Conservation (phyloP, 2,113 vertebrate species). For the Pontoporia blainvillei region DNA sequence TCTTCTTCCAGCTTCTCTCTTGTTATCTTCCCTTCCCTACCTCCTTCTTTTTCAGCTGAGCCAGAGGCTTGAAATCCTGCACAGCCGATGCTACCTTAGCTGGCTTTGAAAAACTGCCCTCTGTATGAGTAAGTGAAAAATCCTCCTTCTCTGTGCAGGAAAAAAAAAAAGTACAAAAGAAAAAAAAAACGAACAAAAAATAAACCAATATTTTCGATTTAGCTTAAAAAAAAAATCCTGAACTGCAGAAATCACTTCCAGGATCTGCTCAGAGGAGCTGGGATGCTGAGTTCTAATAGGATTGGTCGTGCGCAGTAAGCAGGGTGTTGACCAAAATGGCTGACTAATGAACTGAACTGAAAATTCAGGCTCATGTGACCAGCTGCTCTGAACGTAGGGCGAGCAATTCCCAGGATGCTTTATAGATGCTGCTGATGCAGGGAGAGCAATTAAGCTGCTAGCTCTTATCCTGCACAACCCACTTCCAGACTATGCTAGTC, state of each 20-base stretch:
- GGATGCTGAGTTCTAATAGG: slow-evolving; percentile 79
- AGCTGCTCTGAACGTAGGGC: slow-evolving; percentile 83
- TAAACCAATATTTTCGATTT: slow-evolving; percentile 44
- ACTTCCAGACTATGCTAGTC: slow-evolving; percentile 71
- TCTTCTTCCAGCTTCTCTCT: slow-evolving; percentile 60
- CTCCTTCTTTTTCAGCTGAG: slow-evolving; percentile 47
- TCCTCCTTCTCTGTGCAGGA: slow-evolving; percentile 47
- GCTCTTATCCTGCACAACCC: slow-evolving; percentile 57
- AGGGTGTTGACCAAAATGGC: slow-evolving; percentile 99
- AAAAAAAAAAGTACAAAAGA: slow-evolving; percentile 33
- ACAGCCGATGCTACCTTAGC: slow-evolving; percentile 34
- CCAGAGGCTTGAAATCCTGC: slow-evolving; percentile 65
- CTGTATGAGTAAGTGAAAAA: slow-evolving; percentile 50
- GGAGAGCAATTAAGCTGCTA: slow-evolving; percentile 71
- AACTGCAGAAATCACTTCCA: slow-evolving; percentile 63
- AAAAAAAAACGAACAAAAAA: slow-evolving; percentile 20
- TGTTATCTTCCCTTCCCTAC: slow-evolving; percentile 57
- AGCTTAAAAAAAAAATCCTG: slow-evolving; percentile 58
- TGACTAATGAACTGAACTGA: slow-evolving; percentile 88
- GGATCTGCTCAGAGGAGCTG: slow-evolving; percentile 72
- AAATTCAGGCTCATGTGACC: slow-evolving; percentile 91
- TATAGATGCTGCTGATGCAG: slow-evolving; percentile 81
- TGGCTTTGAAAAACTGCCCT: slow-evolving; percentile 54
- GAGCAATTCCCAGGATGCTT: slow-evolving; percentile 85
- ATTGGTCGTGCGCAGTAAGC: slow-evolving; percentile 88